A percentile compares a stretch with the other conserved stretches of the same genome.
These are phyloP conservation scores for Neodiprion fabricii DNA, from an alignment of 1,140 invertebrate species.

Conservation along the genomic window DNA sequence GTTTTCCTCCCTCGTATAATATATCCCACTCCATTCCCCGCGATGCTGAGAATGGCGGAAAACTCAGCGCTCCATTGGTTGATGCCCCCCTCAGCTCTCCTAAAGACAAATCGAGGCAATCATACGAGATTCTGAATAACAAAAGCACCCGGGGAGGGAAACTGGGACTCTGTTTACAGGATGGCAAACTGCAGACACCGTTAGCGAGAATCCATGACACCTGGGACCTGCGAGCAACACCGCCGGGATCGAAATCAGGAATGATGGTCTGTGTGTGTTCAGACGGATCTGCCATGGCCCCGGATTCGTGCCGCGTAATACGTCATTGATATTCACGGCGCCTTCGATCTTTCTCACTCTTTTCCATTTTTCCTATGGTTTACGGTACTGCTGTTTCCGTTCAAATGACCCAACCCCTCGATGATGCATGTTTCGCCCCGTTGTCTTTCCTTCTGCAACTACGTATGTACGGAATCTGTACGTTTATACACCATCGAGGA, in stretches of 20 bases:
- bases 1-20: background rate
- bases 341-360: background rate
- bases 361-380: background rate
- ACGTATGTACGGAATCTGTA: too few relatives aligned
- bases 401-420: background rate
- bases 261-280: background rate
- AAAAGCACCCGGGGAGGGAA: conserved; percentile 23
- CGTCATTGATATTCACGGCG: background rate
- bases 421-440: too few relatives aligned
- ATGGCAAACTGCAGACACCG: conserved; percentile 26
- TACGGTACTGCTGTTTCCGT: background rate
- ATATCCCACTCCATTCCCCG: background rate
- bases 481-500: too few relatives aligned
- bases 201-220: conserved; percentile 29
- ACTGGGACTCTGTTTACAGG: conserved; percentile 24
- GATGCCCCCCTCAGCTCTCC: conserved; percentile 8
- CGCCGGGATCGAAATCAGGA: background rate
- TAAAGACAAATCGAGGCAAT: conserved; percentile 29
- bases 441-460: too few relatives aligned
- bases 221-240: conserved; percentile 18
- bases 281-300: background rate
- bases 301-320: background rate
- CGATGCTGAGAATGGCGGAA: background rate
- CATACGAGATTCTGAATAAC: conserved; percentile 30
- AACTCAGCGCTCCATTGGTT: conserved; percentile 13